phyloP scores from a whole-genome alignment of 1,140 invertebrate species.

The Adoxophyes honmai region DNA sequence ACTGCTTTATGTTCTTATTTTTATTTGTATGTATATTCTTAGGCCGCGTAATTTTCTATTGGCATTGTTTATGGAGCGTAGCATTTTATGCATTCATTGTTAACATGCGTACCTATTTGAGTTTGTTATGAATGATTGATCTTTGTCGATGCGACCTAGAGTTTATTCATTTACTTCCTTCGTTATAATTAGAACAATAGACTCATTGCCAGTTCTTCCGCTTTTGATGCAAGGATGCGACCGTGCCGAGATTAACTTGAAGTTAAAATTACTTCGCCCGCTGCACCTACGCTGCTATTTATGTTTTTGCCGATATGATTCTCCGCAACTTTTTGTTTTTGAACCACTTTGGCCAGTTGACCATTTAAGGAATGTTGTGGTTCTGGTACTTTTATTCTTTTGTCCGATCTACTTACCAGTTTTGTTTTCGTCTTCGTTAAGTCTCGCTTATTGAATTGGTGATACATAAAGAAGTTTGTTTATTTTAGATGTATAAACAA shows the following conservation, averaged over 20 bases:
- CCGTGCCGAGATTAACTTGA: neutral
- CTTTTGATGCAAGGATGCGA: neutral
- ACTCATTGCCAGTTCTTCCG: neutral
- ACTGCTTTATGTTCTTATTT: no score
- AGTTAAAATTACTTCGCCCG: neutral
- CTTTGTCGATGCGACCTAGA: neutral
- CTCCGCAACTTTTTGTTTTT: neutral
- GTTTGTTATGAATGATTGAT: constrained; percentile 1
- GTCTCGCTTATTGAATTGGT: no score
- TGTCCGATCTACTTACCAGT: neutral
- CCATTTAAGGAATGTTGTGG: constrained; percentile 12
- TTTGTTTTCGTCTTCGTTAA: neutral
- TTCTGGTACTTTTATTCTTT: neutral
- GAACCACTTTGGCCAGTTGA: constrained; percentile 4
- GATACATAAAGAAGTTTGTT: no score
- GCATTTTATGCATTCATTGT: neutral
- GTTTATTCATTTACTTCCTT: neutral
- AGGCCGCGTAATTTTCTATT: no score
- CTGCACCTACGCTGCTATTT: neutral
- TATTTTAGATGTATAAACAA: no score
- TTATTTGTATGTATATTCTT: no score
- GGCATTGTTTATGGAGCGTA: no score
- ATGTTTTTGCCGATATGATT: neutral
- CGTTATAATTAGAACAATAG: constrained; percentile 2
- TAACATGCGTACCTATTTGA: neutral